Evolutionary conservation across 2,113 vertebrate genomes (phyloP).

Genomic region (Mixornis gularis): DNA sequence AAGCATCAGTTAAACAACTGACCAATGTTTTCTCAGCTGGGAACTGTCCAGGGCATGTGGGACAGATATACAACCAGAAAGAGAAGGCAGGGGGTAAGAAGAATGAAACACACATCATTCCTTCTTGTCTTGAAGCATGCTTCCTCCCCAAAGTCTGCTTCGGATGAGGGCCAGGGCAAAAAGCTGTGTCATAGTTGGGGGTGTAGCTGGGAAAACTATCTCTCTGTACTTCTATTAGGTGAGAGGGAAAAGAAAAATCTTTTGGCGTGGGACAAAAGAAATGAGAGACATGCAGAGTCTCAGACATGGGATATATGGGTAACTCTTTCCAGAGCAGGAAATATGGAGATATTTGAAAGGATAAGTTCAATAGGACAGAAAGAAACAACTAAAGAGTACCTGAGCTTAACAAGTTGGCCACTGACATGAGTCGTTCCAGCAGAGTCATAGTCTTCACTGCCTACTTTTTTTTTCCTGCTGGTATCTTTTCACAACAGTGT

Average conservation of each 20-base stretch:
- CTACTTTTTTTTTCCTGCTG: neutral
- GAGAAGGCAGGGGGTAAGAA: neutral
- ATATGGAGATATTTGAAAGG: neutral
- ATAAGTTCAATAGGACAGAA: neutral
- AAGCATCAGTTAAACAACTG: neutral
- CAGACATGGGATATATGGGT: neutral
- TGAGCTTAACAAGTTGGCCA: neutral
- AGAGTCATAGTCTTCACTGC: neutral
- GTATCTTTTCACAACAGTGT: neutral
- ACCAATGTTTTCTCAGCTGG: neutral
- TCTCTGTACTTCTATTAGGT: neutral
- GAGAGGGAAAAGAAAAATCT: neutral
- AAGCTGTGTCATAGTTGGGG: fast-evolving
- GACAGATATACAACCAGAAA: neutral
- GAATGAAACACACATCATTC: neutral
- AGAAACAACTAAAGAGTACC: neutral
- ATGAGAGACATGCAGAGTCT: neutral
- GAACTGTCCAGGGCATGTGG: neutral
- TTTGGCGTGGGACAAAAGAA: neutral
- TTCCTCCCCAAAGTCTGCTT: neutral
- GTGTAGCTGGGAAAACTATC: neutral
- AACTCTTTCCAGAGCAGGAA: neutral
- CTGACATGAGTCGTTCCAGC: neutral
- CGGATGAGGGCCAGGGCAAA: fast-evolving
- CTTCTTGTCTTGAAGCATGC: neutral